Evolutionary conservation across 2,888 invertebrate species (phyloP).

Genomic region (Pardosa pseudoannulata): DNA sequence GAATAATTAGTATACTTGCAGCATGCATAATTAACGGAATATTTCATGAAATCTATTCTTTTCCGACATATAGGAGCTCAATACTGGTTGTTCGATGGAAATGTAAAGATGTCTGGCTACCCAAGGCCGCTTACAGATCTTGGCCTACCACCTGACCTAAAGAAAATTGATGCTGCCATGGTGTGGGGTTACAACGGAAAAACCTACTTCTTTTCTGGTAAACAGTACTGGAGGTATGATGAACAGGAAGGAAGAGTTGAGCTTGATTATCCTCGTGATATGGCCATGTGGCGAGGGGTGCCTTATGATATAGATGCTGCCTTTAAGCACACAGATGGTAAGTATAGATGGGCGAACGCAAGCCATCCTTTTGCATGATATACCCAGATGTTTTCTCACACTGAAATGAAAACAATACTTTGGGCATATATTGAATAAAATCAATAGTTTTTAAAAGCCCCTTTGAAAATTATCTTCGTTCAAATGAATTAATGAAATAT

Average conservation of each 20-base stretch:
- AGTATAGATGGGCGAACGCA: too few relatives aligned
- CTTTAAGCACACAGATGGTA: slow-evolving; percentile 93
- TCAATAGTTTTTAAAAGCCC: too few relatives aligned
- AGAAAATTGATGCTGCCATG: slow-evolving; percentile 84
- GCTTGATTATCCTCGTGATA: slow-evolving; percentile 94
- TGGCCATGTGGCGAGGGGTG: slow-evolving; percentile 95
- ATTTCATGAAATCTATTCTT: too few relatives aligned
- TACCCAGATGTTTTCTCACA: too few relatives aligned
- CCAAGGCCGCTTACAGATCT: slow-evolving; percentile 84
- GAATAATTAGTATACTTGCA: too few relatives aligned
- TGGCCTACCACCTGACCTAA: slow-evolving; percentile 82
- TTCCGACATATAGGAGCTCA: slow-evolving; percentile 81
- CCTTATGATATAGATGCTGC: slow-evolving; percentile 93
- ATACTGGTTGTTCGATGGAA: slow-evolving; percentile 87
- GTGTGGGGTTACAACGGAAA: slow-evolving; percentile 83
- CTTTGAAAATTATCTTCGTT: too few relatives aligned
- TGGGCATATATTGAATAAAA: too few relatives aligned
- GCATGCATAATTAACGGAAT: too few relatives aligned
- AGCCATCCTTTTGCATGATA: too few relatives aligned
- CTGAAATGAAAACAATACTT: too few relatives aligned
- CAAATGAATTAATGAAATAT: too few relatives aligned
- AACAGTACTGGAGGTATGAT: slow-evolving; percentile 85
- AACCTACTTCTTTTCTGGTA: slow-evolving; percentile 80
- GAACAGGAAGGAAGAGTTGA: slow-evolving; percentile 82
- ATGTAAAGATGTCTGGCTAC: slow-evolving; percentile 84